Evolutionary conservation across 2,113 vertebrate species (phyloP).

Genomic region (Rissa tridactyla): DNA sequence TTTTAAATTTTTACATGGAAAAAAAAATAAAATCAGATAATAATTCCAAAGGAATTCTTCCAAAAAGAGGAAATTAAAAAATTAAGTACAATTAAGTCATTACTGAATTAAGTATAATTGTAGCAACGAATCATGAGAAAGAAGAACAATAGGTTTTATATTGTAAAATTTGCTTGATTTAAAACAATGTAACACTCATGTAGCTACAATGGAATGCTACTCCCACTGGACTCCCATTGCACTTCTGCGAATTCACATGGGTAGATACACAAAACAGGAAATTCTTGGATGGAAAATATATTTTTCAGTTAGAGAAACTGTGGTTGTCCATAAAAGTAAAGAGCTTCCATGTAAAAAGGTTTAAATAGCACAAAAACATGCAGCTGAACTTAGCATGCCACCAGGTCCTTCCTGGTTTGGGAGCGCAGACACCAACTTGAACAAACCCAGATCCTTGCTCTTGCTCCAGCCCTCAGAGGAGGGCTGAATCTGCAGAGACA

Average conservation of each 20-base stretch:
- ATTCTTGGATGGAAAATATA: background rate
- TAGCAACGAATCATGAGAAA: background rate
- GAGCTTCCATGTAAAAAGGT: background rate
- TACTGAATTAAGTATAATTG: background rate
- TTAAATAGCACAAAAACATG: background rate
- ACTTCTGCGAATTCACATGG: background rate
- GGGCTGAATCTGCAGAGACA: background rate
- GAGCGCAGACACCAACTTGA: background rate
- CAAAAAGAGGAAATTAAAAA: background rate
- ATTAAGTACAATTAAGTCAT: background rate
- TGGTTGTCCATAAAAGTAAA: background rate
- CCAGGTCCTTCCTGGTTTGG: background rate
- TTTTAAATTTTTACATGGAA: background rate
- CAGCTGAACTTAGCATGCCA: background rate
- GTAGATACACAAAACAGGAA: background rate
- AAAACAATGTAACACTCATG: background rate
- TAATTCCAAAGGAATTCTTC: background rate
- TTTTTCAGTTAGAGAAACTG: background rate
- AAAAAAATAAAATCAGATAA: background rate
- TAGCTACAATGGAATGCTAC: background rate
- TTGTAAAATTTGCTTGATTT: background rate
- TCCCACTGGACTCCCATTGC: background rate
- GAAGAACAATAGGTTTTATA: background rate
- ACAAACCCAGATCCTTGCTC: background rate
- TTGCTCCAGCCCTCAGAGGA: background rate